Conservation (phyloP, 2,888 invertebrate species). For the Drosophila setosimentum region DNA sequence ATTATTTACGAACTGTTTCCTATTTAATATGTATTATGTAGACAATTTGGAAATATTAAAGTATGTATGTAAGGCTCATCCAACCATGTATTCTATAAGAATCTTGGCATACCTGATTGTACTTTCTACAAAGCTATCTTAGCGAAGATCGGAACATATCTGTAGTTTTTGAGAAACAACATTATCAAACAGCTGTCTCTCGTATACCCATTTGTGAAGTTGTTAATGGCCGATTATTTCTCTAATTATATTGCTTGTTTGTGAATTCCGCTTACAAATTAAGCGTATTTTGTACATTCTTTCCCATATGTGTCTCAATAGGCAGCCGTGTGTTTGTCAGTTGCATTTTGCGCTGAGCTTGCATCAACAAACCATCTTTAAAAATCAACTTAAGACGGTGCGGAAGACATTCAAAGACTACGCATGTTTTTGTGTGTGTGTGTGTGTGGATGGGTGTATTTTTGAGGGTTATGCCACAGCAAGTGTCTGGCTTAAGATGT, state of each 20-base stretch:
- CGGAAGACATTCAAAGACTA: conserved; percentile 43
- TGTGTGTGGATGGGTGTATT: neutral
- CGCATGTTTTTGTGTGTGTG: neutral
- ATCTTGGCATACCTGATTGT: neutral
- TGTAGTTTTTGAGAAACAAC: neutral
- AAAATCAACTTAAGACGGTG: conserved; percentile 36
- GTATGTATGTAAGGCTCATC: neutral
- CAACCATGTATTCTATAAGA: neutral
- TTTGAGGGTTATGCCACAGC: conserved; percentile 2
- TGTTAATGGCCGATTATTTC: neutral
- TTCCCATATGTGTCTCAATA: conserved; percentile 21
- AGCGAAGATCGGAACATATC: neutral
- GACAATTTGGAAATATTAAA: neutral
- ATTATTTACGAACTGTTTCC: neutral
- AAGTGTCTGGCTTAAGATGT: conserved; percentile 8
- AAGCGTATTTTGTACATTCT: conserved; percentile 29
- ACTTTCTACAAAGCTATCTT: neutral
- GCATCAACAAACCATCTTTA: conserved; percentile 7
- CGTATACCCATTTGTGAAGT: neutral
- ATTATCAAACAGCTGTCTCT: neutral
- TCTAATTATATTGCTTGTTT: neutral
- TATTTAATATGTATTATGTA: neutral
- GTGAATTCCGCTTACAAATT: conserved; percentile 14
- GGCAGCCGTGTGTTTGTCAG: conserved; percentile 8
- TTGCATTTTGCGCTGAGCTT: neutral